These are phyloP conservation scores for Labroides dimidiatus DNA, from an alignment of 2,797 vertebrate genomes.

Conservation along the genomic window DNA sequence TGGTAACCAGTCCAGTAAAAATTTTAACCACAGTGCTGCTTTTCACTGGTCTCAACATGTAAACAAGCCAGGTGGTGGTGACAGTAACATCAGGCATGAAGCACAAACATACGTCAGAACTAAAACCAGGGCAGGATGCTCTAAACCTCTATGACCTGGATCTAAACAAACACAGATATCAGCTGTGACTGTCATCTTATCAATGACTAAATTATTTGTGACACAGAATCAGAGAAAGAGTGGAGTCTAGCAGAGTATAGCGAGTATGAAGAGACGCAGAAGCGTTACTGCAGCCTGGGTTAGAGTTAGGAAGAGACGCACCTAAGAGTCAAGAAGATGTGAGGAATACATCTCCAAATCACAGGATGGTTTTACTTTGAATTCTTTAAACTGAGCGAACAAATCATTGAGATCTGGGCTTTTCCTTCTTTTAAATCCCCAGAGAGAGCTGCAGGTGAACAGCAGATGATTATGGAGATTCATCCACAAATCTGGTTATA, in stretches of 20 bases:
- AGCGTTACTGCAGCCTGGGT: too few relatives aligned
- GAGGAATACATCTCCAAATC: background rate
- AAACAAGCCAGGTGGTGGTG: background rate
- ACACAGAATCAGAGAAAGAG: too few relatives aligned
- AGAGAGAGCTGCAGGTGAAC: constrained; percentile 65
- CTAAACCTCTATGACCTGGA: too few relatives aligned
- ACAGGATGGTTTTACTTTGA: constrained; percentile 12
- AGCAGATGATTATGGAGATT: constrained; percentile 79
- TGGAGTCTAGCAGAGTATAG: too few relatives aligned
- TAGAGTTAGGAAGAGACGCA: too few relatives aligned
- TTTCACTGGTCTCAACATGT: background rate
- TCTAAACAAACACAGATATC: too few relatives aligned
- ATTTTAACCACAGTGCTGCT: constrained; percentile 11
- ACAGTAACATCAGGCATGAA: constrained; percentile 1
- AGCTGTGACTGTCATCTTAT: too few relatives aligned
- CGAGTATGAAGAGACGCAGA: too few relatives aligned
- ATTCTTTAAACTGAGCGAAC: constrained; percentile 26
- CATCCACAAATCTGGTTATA: constrained; percentile 77
- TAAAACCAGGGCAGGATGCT: too few relatives aligned
- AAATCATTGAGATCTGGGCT: constrained; percentile 26
- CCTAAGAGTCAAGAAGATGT: too few relatives aligned
- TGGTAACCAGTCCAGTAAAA: constrained; percentile 16
- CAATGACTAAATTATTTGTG: too few relatives aligned
- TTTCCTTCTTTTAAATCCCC: constrained; percentile 35
- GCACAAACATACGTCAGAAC: too few relatives aligned